Evolutionary conservation across 2,888 invertebrate species (phyloP).

Genomic region (Dendrolimus pini): DNA sequence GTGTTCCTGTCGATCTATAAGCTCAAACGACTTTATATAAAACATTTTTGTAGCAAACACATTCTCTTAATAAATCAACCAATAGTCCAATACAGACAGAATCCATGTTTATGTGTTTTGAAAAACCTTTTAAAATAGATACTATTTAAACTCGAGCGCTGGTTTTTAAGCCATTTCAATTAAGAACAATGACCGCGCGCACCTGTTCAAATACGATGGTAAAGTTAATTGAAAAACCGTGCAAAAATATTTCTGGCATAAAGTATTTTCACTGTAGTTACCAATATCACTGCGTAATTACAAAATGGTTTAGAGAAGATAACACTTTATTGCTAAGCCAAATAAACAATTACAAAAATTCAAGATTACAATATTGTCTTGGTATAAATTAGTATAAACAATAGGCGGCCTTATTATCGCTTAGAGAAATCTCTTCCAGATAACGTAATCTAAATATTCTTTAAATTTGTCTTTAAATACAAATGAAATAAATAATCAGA

Average conservation of each 20-base stretch:
- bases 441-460: too few relatives aligned
- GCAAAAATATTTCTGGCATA: neutral
- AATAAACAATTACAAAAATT: too few relatives aligned
- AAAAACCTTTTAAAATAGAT: neutral
- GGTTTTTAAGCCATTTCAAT: neutral
- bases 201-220: neutral
- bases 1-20: constrained; percentile 28
- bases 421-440: too few relatives aligned
- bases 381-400: too few relatives aligned
- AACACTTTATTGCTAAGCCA: too few relatives aligned
- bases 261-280: too few relatives aligned
- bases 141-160: neutral
- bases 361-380: too few relatives aligned
- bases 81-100: neutral
- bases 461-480: too few relatives aligned
- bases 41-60: constrained; percentile 19
- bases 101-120: neutral
- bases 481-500: too few relatives aligned
- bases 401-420: too few relatives aligned
- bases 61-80: constrained; percentile 15
- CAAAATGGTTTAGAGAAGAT: too few relatives aligned
- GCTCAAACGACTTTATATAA: constrained; percentile 14
- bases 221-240: neutral
- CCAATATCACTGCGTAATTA: too few relatives aligned
- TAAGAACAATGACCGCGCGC: neutral